Percentiles rank a stretch among this genome's conserved stretches.
Conservation (phyloP, 2,888 invertebrate species). For the Caenorhabditis panamensis region DNA sequence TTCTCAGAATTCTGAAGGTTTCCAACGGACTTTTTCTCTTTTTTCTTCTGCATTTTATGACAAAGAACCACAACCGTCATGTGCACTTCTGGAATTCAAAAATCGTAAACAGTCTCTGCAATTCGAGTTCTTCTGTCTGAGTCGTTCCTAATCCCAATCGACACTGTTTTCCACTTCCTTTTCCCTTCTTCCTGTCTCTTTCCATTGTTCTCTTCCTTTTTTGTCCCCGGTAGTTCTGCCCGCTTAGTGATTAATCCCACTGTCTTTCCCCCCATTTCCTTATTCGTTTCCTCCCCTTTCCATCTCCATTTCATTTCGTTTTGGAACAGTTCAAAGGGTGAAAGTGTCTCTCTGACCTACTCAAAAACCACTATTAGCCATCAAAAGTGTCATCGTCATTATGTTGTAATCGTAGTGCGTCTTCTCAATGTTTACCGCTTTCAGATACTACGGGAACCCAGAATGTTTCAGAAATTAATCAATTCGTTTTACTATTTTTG, state of each 20-base stretch:
- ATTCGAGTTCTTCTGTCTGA: too few species aligned
- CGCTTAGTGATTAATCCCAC: constrained; percentile 37
- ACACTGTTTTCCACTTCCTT: not conserved
- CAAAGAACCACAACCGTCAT: too few species aligned
- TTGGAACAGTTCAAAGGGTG: not conserved
- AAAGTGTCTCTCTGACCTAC: not conserved
- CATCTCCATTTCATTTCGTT: not conserved
- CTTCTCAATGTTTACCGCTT: not conserved
- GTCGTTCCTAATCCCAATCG: too few species aligned
- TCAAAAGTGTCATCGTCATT: not conserved
- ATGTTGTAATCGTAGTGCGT: not conserved
- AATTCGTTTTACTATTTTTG: not conserved
- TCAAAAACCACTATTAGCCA: not conserved
- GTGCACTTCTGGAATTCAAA: too few species aligned
- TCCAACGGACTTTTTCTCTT: too few species aligned
- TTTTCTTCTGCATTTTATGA: too few species aligned
- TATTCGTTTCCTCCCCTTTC: not conserved
- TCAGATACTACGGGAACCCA: not conserved
- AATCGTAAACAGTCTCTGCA: too few species aligned
- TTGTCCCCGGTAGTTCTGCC: not conserved
- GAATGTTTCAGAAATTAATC: not conserved
- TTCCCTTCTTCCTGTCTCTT: not conserved
- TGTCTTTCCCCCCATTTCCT: not conserved
- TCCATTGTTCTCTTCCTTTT: not conserved
- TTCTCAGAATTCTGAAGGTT: not conserved